A percentile compares a stretch with the other conserved stretches of the same genome.
phyloP scores from a whole-genome alignment of 1,140 invertebrate genomes.

The Lasaia peninsularis region DNA sequence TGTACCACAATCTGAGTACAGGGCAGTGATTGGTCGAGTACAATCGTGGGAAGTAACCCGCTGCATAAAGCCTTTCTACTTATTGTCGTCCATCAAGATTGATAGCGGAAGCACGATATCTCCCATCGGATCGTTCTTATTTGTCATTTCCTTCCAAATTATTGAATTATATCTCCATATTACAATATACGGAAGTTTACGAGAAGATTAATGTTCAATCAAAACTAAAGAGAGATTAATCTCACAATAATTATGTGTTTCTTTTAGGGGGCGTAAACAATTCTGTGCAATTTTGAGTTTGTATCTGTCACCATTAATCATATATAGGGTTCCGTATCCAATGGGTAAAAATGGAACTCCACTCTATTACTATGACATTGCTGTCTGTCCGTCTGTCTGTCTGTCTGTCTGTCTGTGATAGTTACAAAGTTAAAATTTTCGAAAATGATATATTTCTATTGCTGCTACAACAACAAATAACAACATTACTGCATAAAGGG shows the following conservation, averaged over 20 bases:
- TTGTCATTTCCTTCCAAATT: conserved; percentile 57
- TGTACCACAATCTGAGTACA: not conserved
- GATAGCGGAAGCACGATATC: conserved; percentile 57
- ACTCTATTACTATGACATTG: no score
- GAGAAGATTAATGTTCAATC: conserved; percentile 15
- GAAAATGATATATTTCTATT: no score
- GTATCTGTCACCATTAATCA: conserved; percentile 46
- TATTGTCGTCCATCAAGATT: conserved; percentile 58
- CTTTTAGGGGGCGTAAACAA: conserved; percentile 5
- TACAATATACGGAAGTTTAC: conserved; percentile 27
- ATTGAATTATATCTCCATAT: conserved; percentile 32
- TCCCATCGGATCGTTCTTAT: conserved; percentile 47
- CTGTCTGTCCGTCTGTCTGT: no score
- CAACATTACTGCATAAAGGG: no score
- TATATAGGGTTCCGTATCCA: no score
- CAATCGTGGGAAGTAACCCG: conserved; percentile 34
- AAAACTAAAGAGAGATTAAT: conserved; percentile 39
- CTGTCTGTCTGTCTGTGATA: no score
- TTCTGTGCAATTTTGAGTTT: conserved; percentile 6
- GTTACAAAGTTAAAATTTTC: no score
- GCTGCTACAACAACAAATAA: no score
- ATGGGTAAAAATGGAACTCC: no score
- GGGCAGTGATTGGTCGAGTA: conserved; percentile 22
- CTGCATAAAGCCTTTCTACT: conserved; percentile 26
- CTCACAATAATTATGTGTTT: conserved; percentile 45